A percentile compares a stretch with the other conserved stretches of the same genome.
phyloP scores from a whole-genome alignment of 1,140 invertebrate genomes.

The Lasioglossum albipes region DNA sequence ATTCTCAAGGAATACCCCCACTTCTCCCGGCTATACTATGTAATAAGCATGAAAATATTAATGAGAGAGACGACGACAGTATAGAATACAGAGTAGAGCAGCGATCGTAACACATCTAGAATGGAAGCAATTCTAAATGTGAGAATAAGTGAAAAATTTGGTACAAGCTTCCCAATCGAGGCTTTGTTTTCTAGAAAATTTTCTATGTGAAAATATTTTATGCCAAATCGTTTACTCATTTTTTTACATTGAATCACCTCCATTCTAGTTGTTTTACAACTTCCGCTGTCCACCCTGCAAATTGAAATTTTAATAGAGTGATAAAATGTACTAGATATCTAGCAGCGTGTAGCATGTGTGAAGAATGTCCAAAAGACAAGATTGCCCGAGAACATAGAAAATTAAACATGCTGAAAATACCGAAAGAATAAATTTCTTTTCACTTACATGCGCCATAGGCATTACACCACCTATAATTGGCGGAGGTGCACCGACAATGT shows the following conservation, averaged over 20 bases:
- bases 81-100: too few species aligned
- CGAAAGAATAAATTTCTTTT: slow-evolving; percentile 11
- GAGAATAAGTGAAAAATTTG: too few species aligned
- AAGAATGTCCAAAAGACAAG: slow-evolving; percentile 5
- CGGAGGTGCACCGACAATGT: slow-evolving; percentile 79
- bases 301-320: neutral
- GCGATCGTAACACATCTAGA: too few species aligned
- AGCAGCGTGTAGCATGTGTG: slow-evolving; percentile 11
- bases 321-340: neutral
- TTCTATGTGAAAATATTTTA: too few species aligned
- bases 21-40: neutral
- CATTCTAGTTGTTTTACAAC: too few species aligned
- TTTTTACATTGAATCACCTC: too few species aligned
- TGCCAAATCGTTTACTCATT: too few species aligned
- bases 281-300: neutral
- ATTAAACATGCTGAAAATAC: slow-evolving; percentile 16
- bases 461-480: slow-evolving; percentile 78
- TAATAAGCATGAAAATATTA: neutral
- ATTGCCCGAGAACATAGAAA: slow-evolving; percentile 10
- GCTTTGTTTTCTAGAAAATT: too few species aligned
- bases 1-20: too few species aligned
- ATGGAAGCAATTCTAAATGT: too few species aligned
- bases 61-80: neutral
- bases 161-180: too few species aligned
- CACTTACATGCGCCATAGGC: slow-evolving; percentile 79